These are phyloP conservation scores for Trialeurodes vaporariorum DNA, from an alignment of 1,140 invertebrate species.

Conservation along the genomic window DNA sequence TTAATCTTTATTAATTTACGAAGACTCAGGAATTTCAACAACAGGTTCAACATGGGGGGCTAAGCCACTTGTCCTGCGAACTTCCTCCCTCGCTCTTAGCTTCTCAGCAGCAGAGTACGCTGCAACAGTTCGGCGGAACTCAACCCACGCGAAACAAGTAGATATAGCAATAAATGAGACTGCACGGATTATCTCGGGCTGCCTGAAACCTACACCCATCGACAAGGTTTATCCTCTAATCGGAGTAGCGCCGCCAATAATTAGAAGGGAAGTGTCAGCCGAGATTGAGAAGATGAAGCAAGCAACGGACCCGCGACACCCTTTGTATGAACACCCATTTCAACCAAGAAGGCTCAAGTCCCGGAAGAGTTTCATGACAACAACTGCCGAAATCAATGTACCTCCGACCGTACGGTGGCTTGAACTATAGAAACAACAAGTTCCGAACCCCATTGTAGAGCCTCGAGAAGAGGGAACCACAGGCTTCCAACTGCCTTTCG, in stretches of 20 bases:
- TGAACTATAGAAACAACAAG: constrained; percentile 1
- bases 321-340: constrained; percentile 1
- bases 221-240: constrained; percentile 6
- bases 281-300: constrained; percentile 8
- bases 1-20: no score
- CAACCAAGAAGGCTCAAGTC: constrained; percentile 2
- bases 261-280: constrained; percentile 6
- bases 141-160: constrained; percentile 10
- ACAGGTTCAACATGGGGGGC: constrained; percentile 1
- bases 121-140: constrained; percentile 6
- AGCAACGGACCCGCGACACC: constrained; percentile 6
- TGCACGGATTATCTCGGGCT: constrained; percentile 7
- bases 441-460: background rate
- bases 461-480: no score
- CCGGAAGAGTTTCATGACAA: constrained; percentile 7
- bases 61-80: constrained; percentile 2
- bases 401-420: background rate
- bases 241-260: background rate
- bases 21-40: no score
- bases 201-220: constrained; percentile 8
- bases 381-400: background rate
- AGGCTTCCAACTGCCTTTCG: no score
- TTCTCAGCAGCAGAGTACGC: constrained; percentile 14
- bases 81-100: constrained; percentile 2
- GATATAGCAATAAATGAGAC: constrained; percentile 9